Evolutionary conservation across 2,888 invertebrate genomes (phyloP), one percentile per base, ranked within the genome.

Genomic region (Scotopteryx bipunctaria): DNA sequence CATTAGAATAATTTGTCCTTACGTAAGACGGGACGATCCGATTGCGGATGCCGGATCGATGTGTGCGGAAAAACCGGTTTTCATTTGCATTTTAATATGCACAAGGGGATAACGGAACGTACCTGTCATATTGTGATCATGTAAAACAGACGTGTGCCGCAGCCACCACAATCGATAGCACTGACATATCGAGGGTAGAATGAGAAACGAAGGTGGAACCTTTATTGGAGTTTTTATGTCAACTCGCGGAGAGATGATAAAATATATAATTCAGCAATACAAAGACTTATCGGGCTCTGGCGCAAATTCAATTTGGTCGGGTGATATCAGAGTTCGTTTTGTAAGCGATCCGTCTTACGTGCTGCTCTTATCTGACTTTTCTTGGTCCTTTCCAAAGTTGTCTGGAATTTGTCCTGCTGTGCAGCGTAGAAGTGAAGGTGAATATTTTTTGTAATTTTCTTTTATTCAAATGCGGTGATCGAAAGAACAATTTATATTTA

Each of bases 61-160:
- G 60, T 63, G 76, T 65, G 64, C 58, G 60, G 66, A 63, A 73
- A 81, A 78, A 70, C 61, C 64, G 71, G 68, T 62, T 76, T 79
- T 73, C 74, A 88, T 89, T 89, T 88, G 86, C 87, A 89, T 89
- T 86, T 90, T 88, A 89, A 90, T 87, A 86, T 83, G 82, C 81
- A 76, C 81, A 70, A 68, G 81, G 82, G 83, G 73, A 76, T 75
- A 72, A 68, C 66, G 66, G 69, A 75, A 74, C 69, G 77, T 71
- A 71, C 66, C 79, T 83, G 84, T 85, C 86, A 84, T 81, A 79
- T 78, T 81, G 78, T 69, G 64, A 69, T 69, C 65, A 65, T 69
- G 63, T 60, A 43, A 45, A 47, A 32, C 61, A 59, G 62, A 66
- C 65, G 60, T 58, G 57, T 55, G 43, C 9, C 37, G 56, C 41